Base-by-base conservation (phyloP, 2,888 invertebrate genomes). In the Trichogramma evanescens region DNA sequence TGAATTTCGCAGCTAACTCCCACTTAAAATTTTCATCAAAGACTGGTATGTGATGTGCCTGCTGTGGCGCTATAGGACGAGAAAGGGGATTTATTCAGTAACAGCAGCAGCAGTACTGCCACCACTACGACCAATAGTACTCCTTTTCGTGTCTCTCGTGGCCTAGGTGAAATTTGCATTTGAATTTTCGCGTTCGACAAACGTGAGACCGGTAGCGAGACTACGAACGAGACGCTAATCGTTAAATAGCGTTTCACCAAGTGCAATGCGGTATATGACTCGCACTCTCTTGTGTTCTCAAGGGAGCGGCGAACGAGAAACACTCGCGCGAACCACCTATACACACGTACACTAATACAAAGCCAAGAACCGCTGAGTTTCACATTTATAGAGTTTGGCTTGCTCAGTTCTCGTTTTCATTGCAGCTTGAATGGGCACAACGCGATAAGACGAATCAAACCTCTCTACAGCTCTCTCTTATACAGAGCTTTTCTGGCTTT, bases 231-330 rank as follows among this genome's bases (percentile, higher is more conserved):
- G n/a, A 26, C 50, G 70, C 67, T 70, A 70, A 70, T 70, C 69
- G 69, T 67, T 70, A 70, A 70, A 70, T 68, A 68, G 68, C 66
- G 66, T 69, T 69, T 67, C 69, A 65, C 58, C 65, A 61, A 60
- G 64, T 61, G 62, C 63, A 26, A 26, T 59, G 54, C 57, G 59
- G 55, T 52, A 26, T 26, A 26, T 26, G 26, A 26, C 26, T 26
- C 26, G 26, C 26, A 26, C 26, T 26, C 58, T 58, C 48, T 7
- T 38, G 43, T 49, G 40, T 50, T 56, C 50, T 59, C 7, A 10
- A 59, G 59, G 46, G 45, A 50, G 50, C 42, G 44, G 42, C 10
- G 53, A 13, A 38, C 8, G 56, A 49, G 40, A 13, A 39, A 39
- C 50, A 50, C 26, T 43, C 43, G 51, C 46, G 58, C 58, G 50